Evolutionary conservation across 2,113 vertebrate species (phyloP), one percentile per base, ranked within the genome.

Genomic region (Scomber japonicus): DNA sequence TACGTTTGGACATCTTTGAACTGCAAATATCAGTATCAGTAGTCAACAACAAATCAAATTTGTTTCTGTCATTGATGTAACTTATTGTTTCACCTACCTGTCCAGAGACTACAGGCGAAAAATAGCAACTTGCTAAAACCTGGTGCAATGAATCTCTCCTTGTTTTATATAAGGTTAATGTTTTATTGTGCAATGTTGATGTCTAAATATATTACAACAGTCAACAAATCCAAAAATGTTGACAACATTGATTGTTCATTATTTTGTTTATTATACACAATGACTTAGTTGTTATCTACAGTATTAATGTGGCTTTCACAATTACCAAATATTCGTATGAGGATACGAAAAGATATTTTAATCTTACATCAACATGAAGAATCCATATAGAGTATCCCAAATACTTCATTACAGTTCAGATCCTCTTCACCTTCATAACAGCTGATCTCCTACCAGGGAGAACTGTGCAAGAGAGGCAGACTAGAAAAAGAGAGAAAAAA

Each of bases 341-440:
- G 12, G 27, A 55, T 27, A 62, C 24, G 24, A 27, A 27, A 27
- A 27, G 24, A 27, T 56, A 11, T 49, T 67, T 54, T 0, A 59
- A 40, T 73, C 88, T 92, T 85, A 92, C 92, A 73, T 90, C 73
- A 91, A 88, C 91, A 91, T 92, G 72, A 86, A 83, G 80, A 65
- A 78, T 79, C 81, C 80, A 84, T 74, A 50, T 44, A 13, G 35
- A 57, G 35, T 68, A 49, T 87, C 60, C 51, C 12, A 63, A 87
- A 60, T 71, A 40, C 51, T 51, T 78, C 55, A 16, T 10, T 55
- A 30, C 71, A 71, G 61, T 21, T 87, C 61, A 88, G 59, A 21
- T 5, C 51, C 35, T 80, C 66, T 56, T 74, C 73, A 64, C 4
- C 75, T 49, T 78, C 74, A 81, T 82, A 55, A 50, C 45, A 66